Percentiles rank a stretch among this genome's conserved stretches.
Conservation (phyloP, 2,797 vertebrate genomes). For the Luscinia luscinia region DNA sequence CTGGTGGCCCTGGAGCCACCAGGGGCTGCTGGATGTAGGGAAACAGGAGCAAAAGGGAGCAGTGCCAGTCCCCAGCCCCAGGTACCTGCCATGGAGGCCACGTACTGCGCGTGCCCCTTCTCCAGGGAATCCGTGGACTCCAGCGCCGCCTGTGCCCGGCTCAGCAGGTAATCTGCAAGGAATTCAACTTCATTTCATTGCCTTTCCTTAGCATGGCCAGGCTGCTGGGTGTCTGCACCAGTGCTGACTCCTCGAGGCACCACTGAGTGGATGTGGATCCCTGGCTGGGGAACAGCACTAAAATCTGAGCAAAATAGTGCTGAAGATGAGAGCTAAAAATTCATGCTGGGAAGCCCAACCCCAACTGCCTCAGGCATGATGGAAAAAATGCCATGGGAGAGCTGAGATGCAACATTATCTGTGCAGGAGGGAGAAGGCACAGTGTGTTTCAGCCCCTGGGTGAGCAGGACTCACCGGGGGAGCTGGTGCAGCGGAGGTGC, state of each 20-base stretch:
- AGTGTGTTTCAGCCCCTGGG: accelerated
- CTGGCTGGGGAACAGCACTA: neutral
- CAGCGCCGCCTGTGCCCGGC: conserved; percentile 87
- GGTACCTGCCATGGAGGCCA: conserved; percentile 86
- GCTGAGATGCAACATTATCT: accelerated
- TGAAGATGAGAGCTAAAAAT: neutral
- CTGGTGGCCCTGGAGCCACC: accelerated
- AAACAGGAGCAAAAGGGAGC: neutral
- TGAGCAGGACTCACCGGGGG: conserved; percentile 80
- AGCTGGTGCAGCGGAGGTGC: conserved; percentile 94
- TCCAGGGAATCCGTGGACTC: conserved; percentile 85
- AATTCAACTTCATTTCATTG: neutral
- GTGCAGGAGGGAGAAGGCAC: neutral
- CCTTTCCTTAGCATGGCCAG: accelerated
- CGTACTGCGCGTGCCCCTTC: conserved; percentile 85
- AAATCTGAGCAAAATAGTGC: neutral
- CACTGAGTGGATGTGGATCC: accelerated
- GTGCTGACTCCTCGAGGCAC: accelerated
- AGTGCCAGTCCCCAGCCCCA: neutral
- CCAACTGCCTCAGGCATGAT: accelerated
- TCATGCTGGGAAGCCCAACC: neutral
- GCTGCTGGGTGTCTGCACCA: accelerated
- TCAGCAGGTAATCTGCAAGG: conserved; percentile 91
- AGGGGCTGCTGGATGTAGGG: neutral
- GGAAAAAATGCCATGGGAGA: neutral